Evolutionary conservation across 2,113 vertebrate genomes (phyloP).

Genomic region (Gadus chalcogrammus): DNA sequence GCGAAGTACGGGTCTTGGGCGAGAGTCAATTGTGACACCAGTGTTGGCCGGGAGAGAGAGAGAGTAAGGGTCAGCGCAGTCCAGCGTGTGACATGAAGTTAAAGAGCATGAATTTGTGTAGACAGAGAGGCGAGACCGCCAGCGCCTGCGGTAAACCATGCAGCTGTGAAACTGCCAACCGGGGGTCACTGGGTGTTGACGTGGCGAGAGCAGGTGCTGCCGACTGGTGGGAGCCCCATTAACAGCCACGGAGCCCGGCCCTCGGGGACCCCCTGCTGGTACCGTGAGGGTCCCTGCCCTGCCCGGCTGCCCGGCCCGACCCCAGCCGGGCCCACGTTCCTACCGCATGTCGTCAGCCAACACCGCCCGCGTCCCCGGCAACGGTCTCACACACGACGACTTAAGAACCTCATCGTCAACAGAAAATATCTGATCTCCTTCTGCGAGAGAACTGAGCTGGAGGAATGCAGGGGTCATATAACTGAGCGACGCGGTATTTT

Average conservation of each 20-base stretch:
- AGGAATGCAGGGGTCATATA: constrained; percentile 68
- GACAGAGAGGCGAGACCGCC: constrained; percentile 47
- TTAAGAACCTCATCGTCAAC: constrained; percentile 43
- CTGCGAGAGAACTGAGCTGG: constrained; percentile 60
- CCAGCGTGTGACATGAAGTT: constrained; percentile 39
- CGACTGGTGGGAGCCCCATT: constrained; percentile 55
- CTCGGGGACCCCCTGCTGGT: constrained; percentile 39
- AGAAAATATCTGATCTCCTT: constrained; percentile 68
- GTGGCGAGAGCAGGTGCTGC: constrained; percentile 67
- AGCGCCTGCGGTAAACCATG: constrained; percentile 48
- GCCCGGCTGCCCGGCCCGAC: constrained; percentile 36
- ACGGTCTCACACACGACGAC: neutral
- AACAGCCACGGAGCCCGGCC: constrained; percentile 57
- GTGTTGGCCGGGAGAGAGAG: constrained; percentile 15
- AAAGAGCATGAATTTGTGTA: constrained; percentile 31
- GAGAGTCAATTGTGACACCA: constrained; percentile 16
- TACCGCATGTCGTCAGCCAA: constrained; percentile 64
- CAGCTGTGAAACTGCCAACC: constrained; percentile 67
- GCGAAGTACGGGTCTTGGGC: constrained; percentile 30
- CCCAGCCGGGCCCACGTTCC: constrained; percentile 52
- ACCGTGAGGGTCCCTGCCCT: constrained; percentile 26
- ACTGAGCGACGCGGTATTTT: constrained; percentile 80
- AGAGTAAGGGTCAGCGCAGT: constrained; percentile 29
- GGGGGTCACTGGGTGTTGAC: constrained; percentile 64
- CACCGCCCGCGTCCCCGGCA: constrained; percentile 6